These are phyloP conservation scores for Ceramica pisi DNA, from an alignment of 2,888 invertebrate genomes.

Conservation along the genomic window DNA sequence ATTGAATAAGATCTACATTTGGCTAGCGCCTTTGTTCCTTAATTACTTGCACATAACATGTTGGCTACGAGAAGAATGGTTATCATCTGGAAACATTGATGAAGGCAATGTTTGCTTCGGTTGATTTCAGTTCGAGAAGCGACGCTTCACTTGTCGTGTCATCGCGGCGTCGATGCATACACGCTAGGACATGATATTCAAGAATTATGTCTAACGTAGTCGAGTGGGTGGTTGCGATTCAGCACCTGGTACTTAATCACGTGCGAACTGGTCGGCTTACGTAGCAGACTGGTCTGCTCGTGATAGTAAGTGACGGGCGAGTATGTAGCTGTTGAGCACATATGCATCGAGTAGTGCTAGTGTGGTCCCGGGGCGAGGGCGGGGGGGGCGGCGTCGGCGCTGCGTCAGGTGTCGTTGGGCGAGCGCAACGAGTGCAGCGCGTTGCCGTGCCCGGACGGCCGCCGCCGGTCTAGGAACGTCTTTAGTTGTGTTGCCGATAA, in stretches of 20 bases:
- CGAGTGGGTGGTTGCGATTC: constrained; percentile 24
- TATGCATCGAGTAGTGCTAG: constrained; percentile 53
- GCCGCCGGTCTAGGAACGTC: constrained; percentile 87
- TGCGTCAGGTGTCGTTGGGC: constrained; percentile 84
- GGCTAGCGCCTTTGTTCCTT: constrained; percentile 67
- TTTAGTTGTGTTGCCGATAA: constrained; percentile 83
- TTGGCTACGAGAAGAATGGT: constrained; percentile 55
- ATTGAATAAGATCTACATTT: constrained; percentile 69
- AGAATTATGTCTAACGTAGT: constrained; percentile 48
- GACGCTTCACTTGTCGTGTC: constrained; percentile 44
- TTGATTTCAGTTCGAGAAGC: constrained; percentile 63
- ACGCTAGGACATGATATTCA: constrained; percentile 42
- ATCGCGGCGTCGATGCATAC: constrained; percentile 47
- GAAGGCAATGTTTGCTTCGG: constrained; percentile 40
- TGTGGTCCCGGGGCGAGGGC: constrained; percentile 23
- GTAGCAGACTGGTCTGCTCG: constrained; percentile 18
- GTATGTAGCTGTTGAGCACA: constrained; percentile 14
- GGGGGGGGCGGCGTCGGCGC: constrained; percentile 29
- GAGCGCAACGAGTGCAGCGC: constrained; percentile 82
- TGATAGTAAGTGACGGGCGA: constrained; percentile 13
- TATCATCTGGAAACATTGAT: constrained; percentile 42
- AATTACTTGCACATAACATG: constrained; percentile 59
- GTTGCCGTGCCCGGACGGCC: constrained; percentile 84
- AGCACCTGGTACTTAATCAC: constrained; percentile 20
- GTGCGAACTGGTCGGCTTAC: constrained; percentile 7